These are phyloP conservation scores for Diceros bicornis DNA, from an alignment of 2,797 vertebrate genomes.

Conservation along the genomic window DNA sequence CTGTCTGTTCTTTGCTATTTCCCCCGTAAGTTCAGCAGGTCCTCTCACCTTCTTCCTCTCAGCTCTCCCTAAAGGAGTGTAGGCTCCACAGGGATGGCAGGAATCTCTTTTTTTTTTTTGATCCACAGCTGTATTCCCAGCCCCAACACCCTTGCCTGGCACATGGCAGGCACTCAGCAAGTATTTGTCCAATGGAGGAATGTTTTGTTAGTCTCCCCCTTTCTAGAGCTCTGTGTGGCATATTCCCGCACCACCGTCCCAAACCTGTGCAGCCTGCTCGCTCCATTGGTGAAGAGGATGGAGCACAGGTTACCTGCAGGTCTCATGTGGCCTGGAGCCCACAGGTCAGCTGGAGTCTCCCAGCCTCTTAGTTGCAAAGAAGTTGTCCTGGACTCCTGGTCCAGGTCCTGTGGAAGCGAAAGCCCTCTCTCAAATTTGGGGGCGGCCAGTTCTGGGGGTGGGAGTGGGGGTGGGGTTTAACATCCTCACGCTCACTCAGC, in stretches of 20 bases:
- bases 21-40: neutral
- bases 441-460: neutral
- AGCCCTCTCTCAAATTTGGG: neutral
- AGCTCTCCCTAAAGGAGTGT: neutral
- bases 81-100: neutral
- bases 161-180: neutral
- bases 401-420: neutral
- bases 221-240: neutral
- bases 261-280: no score
- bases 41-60: neutral
- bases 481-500: neutral
- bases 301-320: neutral
- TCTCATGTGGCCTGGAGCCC: neutral
- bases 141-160: neutral
- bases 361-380: neutral
- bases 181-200: neutral
- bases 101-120: neutral
- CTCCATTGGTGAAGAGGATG: no score
- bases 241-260: neutral
- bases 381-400: neutral
- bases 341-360: neutral
- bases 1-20: neutral
- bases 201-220: neutral
- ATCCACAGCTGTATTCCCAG: neutral
- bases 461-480: rapidly evolving